Conservation (phyloP, 2,797 vertebrate genomes). For the Emydoidea blandingii region DNA sequence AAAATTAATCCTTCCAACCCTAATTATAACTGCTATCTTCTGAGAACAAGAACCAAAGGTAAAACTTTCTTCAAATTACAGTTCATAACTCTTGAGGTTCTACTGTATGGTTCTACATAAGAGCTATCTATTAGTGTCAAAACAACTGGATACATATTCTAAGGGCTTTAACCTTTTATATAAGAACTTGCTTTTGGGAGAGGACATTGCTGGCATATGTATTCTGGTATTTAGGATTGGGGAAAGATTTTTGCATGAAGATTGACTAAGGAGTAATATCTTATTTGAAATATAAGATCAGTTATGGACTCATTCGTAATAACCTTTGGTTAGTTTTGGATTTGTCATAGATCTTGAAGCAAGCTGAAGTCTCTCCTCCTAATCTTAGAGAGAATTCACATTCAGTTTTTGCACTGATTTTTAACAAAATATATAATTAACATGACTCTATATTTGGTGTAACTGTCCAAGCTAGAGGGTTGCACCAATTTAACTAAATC, state of each 20-base stretch:
- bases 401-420: not conserved
- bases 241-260: not conserved
- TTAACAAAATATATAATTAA: accelerated
- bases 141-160: not conserved
- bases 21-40: accelerated
- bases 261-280: not conserved
- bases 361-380: not conserved
- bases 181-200: not conserved
- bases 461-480: accelerated
- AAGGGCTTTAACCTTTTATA: not conserved
- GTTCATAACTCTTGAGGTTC: no score
- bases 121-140: not conserved
- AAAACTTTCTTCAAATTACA: accelerated
- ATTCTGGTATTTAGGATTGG: not conserved
- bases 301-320: not conserved
- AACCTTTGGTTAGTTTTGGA: not conserved
- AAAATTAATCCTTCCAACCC: not conserved
- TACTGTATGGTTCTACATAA: accelerated
- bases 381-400: not conserved
- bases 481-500: not conserved
- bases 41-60: accelerated
- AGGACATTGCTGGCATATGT: not conserved
- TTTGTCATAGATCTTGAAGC: not conserved
- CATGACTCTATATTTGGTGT: not conserved
- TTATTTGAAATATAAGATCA: not conserved